Percentiles rank a stretch among this genome's conserved stretches.
Conservation (phyloP, 2,888 invertebrate genomes). For the Acronicta psi region DNA sequence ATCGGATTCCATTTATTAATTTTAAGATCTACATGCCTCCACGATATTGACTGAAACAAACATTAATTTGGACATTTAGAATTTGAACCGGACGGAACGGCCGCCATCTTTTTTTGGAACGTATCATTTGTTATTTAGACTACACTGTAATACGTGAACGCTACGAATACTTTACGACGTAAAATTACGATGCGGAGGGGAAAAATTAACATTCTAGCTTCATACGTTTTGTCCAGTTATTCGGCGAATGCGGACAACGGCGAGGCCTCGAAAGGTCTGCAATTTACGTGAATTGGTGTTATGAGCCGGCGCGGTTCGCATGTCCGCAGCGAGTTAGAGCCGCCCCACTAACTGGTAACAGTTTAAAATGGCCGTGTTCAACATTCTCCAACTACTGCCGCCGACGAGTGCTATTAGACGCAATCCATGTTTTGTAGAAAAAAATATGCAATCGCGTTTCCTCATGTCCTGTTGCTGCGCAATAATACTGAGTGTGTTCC, state of each 20-base stretch:
- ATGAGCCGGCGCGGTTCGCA: constrained; percentile 61
- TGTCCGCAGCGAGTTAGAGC: constrained; percentile 61
- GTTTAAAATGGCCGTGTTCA: constrained; percentile 68
- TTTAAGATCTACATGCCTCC: constrained; percentile 4
- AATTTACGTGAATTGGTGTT: constrained; percentile 61
- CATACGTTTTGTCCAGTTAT: constrained; percentile 55
- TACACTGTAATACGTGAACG: constrained; percentile 54
- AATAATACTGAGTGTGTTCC: constrained; percentile 23
- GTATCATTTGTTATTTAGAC: constrained; percentile 61
- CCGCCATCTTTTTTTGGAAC: constrained; percentile 50
- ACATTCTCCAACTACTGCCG: constrained; percentile 52
- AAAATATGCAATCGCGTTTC: constrained; percentile 16
- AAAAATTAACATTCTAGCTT: constrained; percentile 62
- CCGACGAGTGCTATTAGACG: constrained; percentile 45
- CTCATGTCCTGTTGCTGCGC: constrained; percentile 20
- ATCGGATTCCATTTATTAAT: too few relatives aligned
- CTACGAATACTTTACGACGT: constrained; percentile 59
- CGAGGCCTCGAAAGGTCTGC: constrained; percentile 48
- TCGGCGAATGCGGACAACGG: constrained; percentile 37
- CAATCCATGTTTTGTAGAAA: constrained; percentile 36
- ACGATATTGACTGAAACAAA: constrained; percentile 12
- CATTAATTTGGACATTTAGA: constrained; percentile 25
- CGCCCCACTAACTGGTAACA: constrained; percentile 52
- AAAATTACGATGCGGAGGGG: constrained; percentile 62
- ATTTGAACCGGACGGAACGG: constrained; percentile 41